Evolutionary conservation across 64 coral and sea anemone genomes (phyloP), one percentile per base, ranked within the genome.

Genomic region (Catalaphyllia jardinei): DNA sequence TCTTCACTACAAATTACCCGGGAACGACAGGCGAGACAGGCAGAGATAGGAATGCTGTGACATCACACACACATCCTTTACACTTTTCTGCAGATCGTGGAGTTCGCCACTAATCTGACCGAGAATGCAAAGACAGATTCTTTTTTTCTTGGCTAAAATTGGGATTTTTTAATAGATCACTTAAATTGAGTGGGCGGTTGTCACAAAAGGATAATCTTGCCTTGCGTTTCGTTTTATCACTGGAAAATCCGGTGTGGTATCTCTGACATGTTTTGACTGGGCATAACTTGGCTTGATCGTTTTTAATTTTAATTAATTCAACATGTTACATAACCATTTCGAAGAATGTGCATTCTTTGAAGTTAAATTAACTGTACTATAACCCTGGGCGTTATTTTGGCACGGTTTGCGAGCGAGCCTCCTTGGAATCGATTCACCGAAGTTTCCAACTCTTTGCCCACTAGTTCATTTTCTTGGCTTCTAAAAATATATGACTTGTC

Each of bases 41-140:
- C 6, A n/a, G n/a, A n/a, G 42, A 46, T 46, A 46, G 79, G 79
- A 81, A 81, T 81, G 79, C 29, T 81, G 38, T 64, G 62, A 62
- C 60, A 22, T 30, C 33, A 71, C 10, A 31, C 10, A 31, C 38
- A 46, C 42, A 8, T 46, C 42, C 42, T 46, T 46, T 46, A 46
- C 42, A 46, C 3, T 8, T 46, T 46, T 50, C 22, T 62, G 29
- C 25, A 31, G 19, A 62, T 29, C 8, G 42, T 62, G 42, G 15
- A 20, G 29, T 62, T 35, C 27, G 16, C 52, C 54, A 10, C 62
- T 85, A 85, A 85, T 85, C 81, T 49, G 81, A 25, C 63, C n/a
- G 13, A 71, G 62, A 85, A 71, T 85, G 35, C 30, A 28, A 3
- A 39, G 63, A 13, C 74, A 50, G 42, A 24, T 51, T 17, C 18